These are phyloP conservation scores for Selene dorsalis DNA, from an alignment of 2,797 vertebrate genomes.

Conservation along the genomic window DNA sequence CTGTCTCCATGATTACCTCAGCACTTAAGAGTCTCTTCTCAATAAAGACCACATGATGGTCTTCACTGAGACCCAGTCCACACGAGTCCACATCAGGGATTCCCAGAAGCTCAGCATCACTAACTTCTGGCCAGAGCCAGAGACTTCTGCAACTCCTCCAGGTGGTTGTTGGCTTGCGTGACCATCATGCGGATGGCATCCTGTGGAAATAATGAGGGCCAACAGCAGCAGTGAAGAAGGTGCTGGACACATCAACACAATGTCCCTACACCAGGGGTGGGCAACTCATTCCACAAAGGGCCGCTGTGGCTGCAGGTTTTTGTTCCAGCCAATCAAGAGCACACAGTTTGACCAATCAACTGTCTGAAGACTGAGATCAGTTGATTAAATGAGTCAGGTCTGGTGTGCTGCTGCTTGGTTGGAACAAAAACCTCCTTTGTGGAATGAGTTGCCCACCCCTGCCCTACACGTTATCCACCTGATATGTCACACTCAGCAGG, in stretches of 20 bases:
- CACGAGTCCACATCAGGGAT: not conserved
- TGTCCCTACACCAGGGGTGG: too few species aligned
- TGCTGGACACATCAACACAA: not conserved
- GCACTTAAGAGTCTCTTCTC: not conserved
- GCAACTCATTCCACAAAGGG: too few species aligned
- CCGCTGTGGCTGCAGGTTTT: too few species aligned
- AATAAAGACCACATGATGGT: not conserved
- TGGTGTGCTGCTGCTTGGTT: too few species aligned
- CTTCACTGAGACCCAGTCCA: not conserved
- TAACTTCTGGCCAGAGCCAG: constrained; percentile 88
- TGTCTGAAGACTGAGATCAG: too few species aligned
- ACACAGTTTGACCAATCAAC: too few species aligned
- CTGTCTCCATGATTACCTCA: not conserved
- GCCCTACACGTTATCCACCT: too few species aligned
- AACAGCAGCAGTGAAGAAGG: not conserved
- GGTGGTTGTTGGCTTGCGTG: constrained; percentile 93
- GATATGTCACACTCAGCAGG: too few species aligned
- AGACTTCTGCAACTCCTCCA: constrained; percentile 88
- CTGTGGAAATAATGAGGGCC: constrained; percentile 68
- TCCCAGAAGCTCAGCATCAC: not conserved
- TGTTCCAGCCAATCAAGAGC: too few species aligned
- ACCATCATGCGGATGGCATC: constrained; percentile 95
- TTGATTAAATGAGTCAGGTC: too few species aligned
- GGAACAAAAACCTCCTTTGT: too few species aligned
- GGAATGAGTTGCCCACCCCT: too few species aligned